Conservation (phyloP, 2,113 vertebrate genomes). For the Heliornis fulica region DNA sequence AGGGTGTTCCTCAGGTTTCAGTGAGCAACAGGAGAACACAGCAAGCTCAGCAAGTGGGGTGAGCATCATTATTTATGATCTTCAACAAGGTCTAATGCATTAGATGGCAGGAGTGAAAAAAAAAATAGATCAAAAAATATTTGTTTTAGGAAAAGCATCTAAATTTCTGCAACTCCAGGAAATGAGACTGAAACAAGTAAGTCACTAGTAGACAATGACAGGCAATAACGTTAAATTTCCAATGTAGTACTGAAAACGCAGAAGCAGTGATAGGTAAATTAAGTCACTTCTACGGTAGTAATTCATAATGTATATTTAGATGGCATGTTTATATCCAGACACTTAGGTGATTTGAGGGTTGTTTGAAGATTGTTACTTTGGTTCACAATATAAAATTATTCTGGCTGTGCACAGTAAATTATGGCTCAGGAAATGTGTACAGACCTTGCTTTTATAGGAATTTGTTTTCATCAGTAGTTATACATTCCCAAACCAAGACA, state of each 20-base stretch:
- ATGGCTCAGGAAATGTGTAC: background rate
- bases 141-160: background rate
- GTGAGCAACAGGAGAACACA: background rate
- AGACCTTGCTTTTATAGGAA: background rate
- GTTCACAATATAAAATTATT: background rate
- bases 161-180: background rate
- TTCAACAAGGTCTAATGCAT: background rate
- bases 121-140: background rate
- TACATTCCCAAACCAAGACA: background rate
- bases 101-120: background rate
- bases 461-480: background rate
- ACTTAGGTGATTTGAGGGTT: background rate
- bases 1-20: conserved; percentile 25
- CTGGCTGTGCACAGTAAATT: background rate
- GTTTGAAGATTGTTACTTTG: background rate
- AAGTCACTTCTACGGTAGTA: background rate
- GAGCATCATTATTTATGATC: background rate
- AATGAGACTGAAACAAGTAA: background rate
- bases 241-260: background rate
- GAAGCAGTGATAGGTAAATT: background rate
- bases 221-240: background rate
- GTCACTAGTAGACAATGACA: background rate
- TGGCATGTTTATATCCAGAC: background rate
- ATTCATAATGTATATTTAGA: background rate
- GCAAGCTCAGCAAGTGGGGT: conserved; percentile 6